A percentile compares a stretch with the other conserved stretches of the same genome.
Conservation (phyloP, 2,113 vertebrate genomes). For the Talpa occidentalis region DNA sequence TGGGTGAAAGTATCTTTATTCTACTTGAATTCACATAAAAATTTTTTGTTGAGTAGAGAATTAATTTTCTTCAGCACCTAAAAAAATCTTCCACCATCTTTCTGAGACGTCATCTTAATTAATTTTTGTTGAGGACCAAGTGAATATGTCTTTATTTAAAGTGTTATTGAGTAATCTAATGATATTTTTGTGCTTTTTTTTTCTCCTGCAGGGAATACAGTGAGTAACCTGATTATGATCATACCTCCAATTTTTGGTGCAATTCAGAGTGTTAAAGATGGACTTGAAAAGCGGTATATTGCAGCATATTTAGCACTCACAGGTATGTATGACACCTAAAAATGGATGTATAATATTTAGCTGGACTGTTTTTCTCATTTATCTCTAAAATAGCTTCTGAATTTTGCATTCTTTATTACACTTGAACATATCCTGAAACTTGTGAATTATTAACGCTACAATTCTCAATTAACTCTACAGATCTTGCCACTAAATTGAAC, state of each 20-base stretch:
- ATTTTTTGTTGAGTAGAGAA: conserved; percentile 38
- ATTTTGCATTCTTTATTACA: conserved; percentile 33
- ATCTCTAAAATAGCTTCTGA: conserved; percentile 41
- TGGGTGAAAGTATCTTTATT: conserved; percentile 41
- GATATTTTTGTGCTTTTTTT: conserved; percentile 68
- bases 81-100: conserved; percentile 19
- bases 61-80: conserved; percentile 13
- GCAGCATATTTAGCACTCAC: conserved; percentile 95
- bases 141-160: conserved; percentile 62
- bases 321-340: conserved; percentile 87
- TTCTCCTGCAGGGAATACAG: conserved; percentile 94
- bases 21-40: conserved; percentile 26
- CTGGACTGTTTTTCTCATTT: background rate
- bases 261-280: conserved; percentile 91
- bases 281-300: conserved; percentile 94
- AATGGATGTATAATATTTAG: background rate
- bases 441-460: too few relatives aligned
- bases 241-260: conserved; percentile 96
- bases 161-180: conserved; percentile 33
- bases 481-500: conserved; percentile 33
- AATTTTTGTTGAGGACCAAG: conserved; percentile 4
- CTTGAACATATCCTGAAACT: conserved; percentile 35
- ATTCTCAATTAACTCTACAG: background rate
- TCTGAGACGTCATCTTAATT: conserved; percentile 40
- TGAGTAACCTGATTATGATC: conserved; percentile 99